Evolutionary conservation across 1,140 invertebrate species (phyloP).

Genomic region (Drosophila pachea): DNA sequence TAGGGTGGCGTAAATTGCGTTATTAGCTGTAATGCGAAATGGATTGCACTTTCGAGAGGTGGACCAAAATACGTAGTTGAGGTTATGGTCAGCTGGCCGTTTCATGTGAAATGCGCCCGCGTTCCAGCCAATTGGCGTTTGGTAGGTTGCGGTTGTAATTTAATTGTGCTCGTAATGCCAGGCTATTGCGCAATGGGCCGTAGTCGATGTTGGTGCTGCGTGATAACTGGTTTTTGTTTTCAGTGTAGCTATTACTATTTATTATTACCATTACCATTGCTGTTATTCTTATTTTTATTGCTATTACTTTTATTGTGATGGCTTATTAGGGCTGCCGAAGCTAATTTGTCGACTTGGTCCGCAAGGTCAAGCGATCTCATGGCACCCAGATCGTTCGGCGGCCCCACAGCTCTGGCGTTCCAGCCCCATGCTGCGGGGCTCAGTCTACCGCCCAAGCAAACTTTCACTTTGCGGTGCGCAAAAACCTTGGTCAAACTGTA

Average conservation of each 20-base stretch:
- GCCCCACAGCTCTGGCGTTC: background rate
- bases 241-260: constrained; percentile 9
- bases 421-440: too few species aligned
- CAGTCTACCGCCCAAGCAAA: constrained; percentile 21
- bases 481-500: constrained; percentile 7
- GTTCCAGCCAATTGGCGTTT: constrained; percentile 41
- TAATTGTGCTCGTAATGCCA: constrained; percentile 51
- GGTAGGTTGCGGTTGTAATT: constrained; percentile 41
- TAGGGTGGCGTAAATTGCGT: constrained; percentile 24
- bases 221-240: constrained; percentile 45
- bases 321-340: background rate
- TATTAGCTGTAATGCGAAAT: constrained; percentile 30
- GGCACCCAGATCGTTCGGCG: constrained; percentile 9
- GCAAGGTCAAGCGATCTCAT: constrained; percentile 41
- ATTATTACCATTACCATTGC: constrained; percentile 8
- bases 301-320: constrained; percentile 9
- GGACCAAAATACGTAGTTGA: constrained; percentile 8
- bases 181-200: constrained; percentile 43
- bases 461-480: constrained; percentile 40
- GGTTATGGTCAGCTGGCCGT: constrained; percentile 45
- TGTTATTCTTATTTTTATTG: constrained; percentile 13
- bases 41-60: constrained; percentile 23
- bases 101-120: constrained; percentile 37
- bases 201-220: constrained; percentile 18
- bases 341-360: constrained; percentile 23